Evolutionary conservation across 2,888 invertebrate species (phyloP), one percentile per base, ranked within the genome.

Genomic region (Clanis bilineata): DNA sequence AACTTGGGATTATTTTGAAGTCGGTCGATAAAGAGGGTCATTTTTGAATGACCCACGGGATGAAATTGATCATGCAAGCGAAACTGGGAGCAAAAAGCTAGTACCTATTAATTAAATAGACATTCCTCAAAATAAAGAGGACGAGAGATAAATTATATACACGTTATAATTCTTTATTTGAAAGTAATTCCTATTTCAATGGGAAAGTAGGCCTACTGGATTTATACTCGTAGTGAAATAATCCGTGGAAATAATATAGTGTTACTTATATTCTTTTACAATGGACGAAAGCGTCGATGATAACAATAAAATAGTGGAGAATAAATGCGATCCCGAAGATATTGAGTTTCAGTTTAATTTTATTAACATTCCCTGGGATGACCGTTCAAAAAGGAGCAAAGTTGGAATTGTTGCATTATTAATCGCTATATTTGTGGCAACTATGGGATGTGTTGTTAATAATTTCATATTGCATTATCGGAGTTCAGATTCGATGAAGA

Each of bases 331-430:
- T 21, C 62, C 61, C 4, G 75, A 80, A 58, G 69, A 79, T 58
- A 72, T 79, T 59, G 76, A 81, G 61, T 88, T 79, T 63, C 70
- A 72, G 62, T 85, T 78, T 64, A 83, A 86, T 74, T 90, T 90
- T 66, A 71, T 90, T 36, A 81, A 79, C 59, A 77, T 60, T 18
- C 90, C 90, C 10, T 91, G 90, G 90, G 90, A 90, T 58, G 85
- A 88, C 58, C 79, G 90, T 12, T 71, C 87, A 3, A 69, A 65
- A 9, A 80, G 66, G 64, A 90, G 86, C 68, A 89, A 89, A 82
- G 65, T 78, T 44, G 77, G 82, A 6, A 83, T 89, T 12, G 63
- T 85, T 39, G 59, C 76, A 51, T 70, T 90, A 59, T 69, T 90
- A 7, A 25, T 77, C 21, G 63, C 78, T n/a, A 86, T 90, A 70